Base-by-base conservation (phyloP, 1,140 invertebrate species). In the Cydia fagiglandana region DNA sequence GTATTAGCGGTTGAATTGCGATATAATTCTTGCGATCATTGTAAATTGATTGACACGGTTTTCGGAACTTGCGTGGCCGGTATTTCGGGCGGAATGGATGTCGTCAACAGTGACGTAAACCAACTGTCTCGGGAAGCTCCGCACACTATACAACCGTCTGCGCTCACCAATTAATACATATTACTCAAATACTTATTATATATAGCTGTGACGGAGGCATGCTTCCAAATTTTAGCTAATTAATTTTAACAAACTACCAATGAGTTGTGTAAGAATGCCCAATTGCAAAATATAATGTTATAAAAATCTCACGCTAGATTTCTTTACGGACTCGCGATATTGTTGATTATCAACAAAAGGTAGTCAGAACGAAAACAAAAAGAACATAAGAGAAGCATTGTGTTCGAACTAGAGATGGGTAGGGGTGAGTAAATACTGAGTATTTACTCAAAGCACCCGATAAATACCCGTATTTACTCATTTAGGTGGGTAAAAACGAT, bases 301-400 rank as follows among this genome's bases (percentile, higher is more conserved):
- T 82, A 86, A 91, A 88, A 90, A 88, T 92, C 89, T 88, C 90
- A 92, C 89, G 86, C 77, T 88, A 83, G 86, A 87, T 93, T 91
- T 92, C 87, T 90, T 91, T 88, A 81, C 87, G 88, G 83, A 88
- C 80, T 89, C 78, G 88, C 84, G 85, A 92, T 91, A 91, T 90
- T 92, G 89, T 90, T 88, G 90, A 91, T 91, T 85, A 91, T 91
- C 88, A 91, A 88, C 88, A 90, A 89, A 70, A 93, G 89, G 91
- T 91, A 88, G 89, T 90, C 88, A 88, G 87, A 88, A 91, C 81
- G 86, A 90, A 91, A 91, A 91, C 90, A 91, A 91, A 91, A 91
- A 91, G 88, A 89, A 87, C 84, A 84, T 88, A 87, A 70, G 88
- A 91, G 85, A 88, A 85, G 88, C 85, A 91, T 91, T 91, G 88